Conservation (phyloP, 2,888 invertebrate genomes). For the Torymus auratus region DNA sequence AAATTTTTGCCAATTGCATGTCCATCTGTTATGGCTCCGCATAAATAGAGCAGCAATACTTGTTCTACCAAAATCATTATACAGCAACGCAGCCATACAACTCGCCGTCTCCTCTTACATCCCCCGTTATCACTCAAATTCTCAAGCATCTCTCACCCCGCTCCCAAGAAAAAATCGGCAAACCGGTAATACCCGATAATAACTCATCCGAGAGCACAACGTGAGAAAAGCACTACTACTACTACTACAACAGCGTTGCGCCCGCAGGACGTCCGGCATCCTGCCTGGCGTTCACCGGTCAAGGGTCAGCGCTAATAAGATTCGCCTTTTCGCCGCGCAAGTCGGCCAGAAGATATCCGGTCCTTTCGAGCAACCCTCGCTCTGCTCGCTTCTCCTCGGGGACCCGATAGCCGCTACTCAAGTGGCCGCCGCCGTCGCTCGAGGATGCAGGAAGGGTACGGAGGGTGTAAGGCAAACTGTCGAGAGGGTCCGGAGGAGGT, state of each 20-base stretch:
- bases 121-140: too few species aligned
- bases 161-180: background rate
- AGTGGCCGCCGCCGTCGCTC: background rate
- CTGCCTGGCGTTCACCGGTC: background rate
- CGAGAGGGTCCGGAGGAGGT: background rate
- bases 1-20: too few species aligned
- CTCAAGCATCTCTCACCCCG: too few species aligned
- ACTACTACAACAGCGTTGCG: background rate
- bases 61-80: too few species aligned
- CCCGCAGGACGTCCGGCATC: conserved; percentile 29
- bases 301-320: conserved; percentile 48
- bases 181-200: conserved; percentile 40
- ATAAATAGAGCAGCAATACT: too few species aligned
- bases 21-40: too few species aligned
- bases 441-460: background rate
- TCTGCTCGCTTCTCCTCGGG: background rate
- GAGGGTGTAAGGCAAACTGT: background rate
- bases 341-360: conserved; percentile 44
- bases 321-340: conserved; percentile 29
- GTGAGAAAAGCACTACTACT: conserved; percentile 34
- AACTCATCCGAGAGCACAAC: conserved; percentile 20
- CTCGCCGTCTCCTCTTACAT: too few species aligned
- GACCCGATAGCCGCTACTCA: background rate
- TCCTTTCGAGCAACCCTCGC: background rate
- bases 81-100: too few species aligned